Evolutionary conservation across 2,888 invertebrate species (phyloP).

Genomic region (Caradrina kadenii): DNA sequence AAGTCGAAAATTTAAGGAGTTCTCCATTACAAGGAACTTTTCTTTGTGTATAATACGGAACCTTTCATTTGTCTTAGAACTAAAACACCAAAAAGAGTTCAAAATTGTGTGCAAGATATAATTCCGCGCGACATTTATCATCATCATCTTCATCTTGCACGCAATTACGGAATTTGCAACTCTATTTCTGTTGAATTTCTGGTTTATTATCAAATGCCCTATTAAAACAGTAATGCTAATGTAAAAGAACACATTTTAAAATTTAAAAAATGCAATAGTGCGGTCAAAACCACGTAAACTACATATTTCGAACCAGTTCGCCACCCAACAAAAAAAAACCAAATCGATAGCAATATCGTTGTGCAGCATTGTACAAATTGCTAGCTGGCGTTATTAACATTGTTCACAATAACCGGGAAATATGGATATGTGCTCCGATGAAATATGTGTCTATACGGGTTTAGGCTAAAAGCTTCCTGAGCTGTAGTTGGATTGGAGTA

Average conservation of each 20-base stretch:
- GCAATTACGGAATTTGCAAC: too few species aligned
- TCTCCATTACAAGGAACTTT: too few species aligned
- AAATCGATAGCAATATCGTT: slow-evolving; percentile 54
- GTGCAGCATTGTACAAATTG: slow-evolving; percentile 56
- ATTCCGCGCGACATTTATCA: too few species aligned
- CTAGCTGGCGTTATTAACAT: slow-evolving; percentile 57
- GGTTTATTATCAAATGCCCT: too few species aligned
- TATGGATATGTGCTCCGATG: slow-evolving; percentile 39
- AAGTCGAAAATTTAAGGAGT: too few species aligned
- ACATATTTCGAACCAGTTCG: slow-evolving; percentile 32
- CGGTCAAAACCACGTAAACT: not conserved
- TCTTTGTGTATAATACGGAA: too few species aligned
- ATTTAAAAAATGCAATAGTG: not conserved
- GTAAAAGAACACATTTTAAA: not conserved
- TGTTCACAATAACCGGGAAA: slow-evolving; percentile 47
- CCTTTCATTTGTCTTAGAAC: too few species aligned
- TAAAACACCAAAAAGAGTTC: too few species aligned
- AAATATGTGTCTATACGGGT: slow-evolving; percentile 35
- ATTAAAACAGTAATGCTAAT: too few species aligned
- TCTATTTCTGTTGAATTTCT: too few species aligned
- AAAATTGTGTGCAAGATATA: too few species aligned
- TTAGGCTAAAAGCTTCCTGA: slow-evolving; percentile 48
- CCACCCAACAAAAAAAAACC: slow-evolving; percentile 41
- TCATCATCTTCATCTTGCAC: too few species aligned
- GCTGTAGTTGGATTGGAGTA: slow-evolving; percentile 1